These are phyloP conservation scores for Cataglyphis livida DNA, from an alignment of 2,888 invertebrate species.

Conservation along the genomic window DNA sequence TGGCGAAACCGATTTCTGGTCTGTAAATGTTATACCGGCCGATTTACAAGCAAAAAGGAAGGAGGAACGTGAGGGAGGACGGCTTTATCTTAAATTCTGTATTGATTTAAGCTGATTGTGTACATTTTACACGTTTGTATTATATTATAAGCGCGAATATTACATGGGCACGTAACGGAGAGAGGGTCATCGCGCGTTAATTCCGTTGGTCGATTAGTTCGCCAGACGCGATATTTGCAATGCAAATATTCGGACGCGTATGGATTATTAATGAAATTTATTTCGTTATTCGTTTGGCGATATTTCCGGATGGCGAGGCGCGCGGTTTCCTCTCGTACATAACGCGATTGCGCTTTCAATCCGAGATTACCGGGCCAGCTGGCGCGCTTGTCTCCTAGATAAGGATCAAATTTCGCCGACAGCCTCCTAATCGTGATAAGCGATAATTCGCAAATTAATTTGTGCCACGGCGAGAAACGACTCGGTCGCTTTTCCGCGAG, in stretches of 20 bases:
- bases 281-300: constrained; percentile 20
- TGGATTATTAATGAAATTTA: constrained; percentile 38
- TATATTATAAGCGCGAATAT: neutral
- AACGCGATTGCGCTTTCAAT: neutral
- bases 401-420: constrained; percentile 18
- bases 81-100: neutral
- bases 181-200: constrained; percentile 7
- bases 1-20: neutral
- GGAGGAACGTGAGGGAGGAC: neutral
- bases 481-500: neutral
- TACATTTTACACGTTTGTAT: constrained; percentile 12
- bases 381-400: constrained; percentile 2
- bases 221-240: constrained; percentile 37
- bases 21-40: neutral
- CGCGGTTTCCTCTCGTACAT: neutral
- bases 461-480: neutral
- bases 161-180: neutral
- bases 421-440: neutral
- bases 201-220: constrained; percentile 19
- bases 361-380: neutral
- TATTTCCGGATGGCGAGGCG: neutral
- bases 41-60: neutral
- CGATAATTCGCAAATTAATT: constrained; percentile 22
- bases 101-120: constrained; percentile 4
- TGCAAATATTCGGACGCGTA: constrained; percentile 19